A percentile compares a stretch with the other conserved stretches of the same genome.
phyloP scores from a whole-genome alignment of 30 jellyfish, hydroid and myxozoan species.

The Cassiopea xamachana region DNA sequence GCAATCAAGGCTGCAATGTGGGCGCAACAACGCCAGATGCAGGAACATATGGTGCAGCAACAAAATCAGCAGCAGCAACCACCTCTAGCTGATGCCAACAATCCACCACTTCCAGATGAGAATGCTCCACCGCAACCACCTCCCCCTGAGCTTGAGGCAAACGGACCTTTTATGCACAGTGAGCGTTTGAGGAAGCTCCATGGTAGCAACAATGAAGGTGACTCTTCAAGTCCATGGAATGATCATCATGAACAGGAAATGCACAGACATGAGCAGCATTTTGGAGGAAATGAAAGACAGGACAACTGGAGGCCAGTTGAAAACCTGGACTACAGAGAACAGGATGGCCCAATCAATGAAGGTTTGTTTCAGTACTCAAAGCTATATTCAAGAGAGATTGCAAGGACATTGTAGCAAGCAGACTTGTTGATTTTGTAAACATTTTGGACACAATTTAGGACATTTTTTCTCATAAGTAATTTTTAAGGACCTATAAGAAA shows the following conservation, averaged over 20 bases:
- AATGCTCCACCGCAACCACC: conserved; percentile 68
- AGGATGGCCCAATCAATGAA: background rate
- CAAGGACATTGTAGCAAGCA: too few relatives aligned
- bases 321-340: conserved; percentile 1
- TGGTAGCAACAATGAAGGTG: conserved; percentile 5
- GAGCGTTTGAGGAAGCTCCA: conserved; percentile 41
- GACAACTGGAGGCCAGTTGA: conserved; percentile 62
- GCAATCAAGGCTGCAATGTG: conserved; percentile 97
- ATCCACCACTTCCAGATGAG: conserved; percentile 53
- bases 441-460: too few relatives aligned
- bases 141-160: conserved; percentile 19
- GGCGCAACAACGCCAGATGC: conserved; percentile 95
- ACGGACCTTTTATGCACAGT: conserved; percentile 38
- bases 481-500: too few relatives aligned
- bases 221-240: conserved; percentile 26
- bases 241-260: background rate
- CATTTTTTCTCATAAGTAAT: too few relatives aligned
- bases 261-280: background rate
- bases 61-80: conserved; percentile 24
- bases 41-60: conserved; percentile 78
- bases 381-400: too few relatives aligned
- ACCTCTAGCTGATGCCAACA: conserved; percentile 13
- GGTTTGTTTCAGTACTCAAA: background rate
- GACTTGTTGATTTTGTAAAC: too few relatives aligned
- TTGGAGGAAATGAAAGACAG: background rate